A percentile compares a stretch with the other conserved stretches of the same genome.
Evolutionary conservation across 2,113 vertebrate species (phyloP).

Genomic region (Sphyrna mokarran): DNA sequence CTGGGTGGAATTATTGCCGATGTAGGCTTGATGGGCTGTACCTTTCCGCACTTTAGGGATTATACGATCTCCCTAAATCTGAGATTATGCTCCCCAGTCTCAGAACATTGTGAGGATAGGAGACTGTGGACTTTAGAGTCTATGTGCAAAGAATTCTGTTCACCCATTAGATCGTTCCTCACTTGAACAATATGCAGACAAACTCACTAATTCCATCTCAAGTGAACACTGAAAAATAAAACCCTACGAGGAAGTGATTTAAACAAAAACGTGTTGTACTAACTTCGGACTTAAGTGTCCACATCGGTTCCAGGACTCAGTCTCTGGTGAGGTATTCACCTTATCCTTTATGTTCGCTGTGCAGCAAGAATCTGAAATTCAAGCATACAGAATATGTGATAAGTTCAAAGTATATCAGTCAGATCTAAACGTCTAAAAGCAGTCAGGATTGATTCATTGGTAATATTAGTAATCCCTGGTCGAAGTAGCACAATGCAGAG

Average conservation of each 20-base stretch:
- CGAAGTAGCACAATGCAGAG: not conserved
- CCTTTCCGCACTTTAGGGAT: no score
- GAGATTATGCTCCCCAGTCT: no score
- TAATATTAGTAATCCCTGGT: not conserved
- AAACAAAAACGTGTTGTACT: slow-evolving; percentile 41
- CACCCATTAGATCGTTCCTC: not conserved
- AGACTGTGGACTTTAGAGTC: not conserved
- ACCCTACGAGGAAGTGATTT: not conserved
- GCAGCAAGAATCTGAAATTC: slow-evolving; percentile 57
- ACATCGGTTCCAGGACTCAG: slow-evolving; percentile 57
- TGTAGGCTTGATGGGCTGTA: no score
- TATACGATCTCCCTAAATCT: no score
- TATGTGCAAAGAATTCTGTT: not conserved
- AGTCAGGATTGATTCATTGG: not conserved
- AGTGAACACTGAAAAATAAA: not conserved
- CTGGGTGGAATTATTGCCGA: no score
- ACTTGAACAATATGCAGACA: not conserved
- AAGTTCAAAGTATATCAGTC: not conserved
- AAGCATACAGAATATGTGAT: not conserved
- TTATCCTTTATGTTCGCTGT: slow-evolving; percentile 50
- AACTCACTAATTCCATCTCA: not conserved
- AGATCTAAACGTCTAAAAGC: not conserved
- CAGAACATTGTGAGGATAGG: not conserved
- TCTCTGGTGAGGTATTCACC: slow-evolving; percentile 45
- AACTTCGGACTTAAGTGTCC: slow-evolving; percentile 57